Evolutionary conservation across 2,888 invertebrate genomes (phyloP).

Genomic region (Mamestra brassicae): DNA sequence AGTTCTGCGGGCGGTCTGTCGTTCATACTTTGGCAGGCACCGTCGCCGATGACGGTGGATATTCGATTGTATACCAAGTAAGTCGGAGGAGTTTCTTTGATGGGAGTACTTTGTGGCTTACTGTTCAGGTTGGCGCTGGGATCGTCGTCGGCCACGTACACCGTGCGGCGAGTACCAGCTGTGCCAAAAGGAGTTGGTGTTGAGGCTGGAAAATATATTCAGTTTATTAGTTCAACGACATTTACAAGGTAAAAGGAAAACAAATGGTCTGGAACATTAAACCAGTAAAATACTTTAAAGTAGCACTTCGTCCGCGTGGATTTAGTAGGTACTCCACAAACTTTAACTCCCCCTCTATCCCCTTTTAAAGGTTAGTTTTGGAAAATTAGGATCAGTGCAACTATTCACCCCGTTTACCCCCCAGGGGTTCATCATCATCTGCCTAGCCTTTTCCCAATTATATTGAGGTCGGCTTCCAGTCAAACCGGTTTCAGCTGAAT

Average conservation of each 20-base stretch:
- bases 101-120: conserved; percentile 86
- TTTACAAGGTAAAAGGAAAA: not conserved
- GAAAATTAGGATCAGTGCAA: no score
- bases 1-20: conserved; percentile 76
- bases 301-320: no score
- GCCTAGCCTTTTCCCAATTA: no score
- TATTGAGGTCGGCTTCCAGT: no score
- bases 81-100: conserved; percentile 91
- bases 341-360: no score
- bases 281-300: not conserved
- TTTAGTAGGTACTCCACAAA: no score
- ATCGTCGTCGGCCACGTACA: conserved; percentile 94
- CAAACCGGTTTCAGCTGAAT: no score
- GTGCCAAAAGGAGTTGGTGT: conserved; percentile 92
- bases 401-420: no score
- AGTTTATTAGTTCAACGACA: not conserved
- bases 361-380: no score
- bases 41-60: conserved; percentile 93
- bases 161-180: conserved; percentile 95
- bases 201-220: conserved; percentile 75
- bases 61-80: conserved; percentile 94
- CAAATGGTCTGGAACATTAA: not conserved
- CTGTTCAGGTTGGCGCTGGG: conserved; percentile 86
- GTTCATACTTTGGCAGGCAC: conserved; percentile 82
- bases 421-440: no score